Conservation (phyloP, 2,113 vertebrate genomes). For the Tauraco erythrolophus region DNA sequence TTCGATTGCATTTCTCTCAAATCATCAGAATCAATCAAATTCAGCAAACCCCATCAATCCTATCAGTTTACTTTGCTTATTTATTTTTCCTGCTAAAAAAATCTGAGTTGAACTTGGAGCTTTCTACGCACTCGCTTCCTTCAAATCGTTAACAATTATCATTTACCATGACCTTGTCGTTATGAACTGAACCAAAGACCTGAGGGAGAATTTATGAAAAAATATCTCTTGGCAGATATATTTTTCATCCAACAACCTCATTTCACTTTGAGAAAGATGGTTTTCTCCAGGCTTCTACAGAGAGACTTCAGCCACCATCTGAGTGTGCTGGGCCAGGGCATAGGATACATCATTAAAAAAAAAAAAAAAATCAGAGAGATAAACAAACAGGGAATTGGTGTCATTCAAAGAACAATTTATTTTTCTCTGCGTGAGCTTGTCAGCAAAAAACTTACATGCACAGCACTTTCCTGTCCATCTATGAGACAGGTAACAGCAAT, state of each 20-base stretch:
- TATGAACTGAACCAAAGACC: background rate
- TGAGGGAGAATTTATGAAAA: background rate
- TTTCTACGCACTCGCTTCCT: background rate
- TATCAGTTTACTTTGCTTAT: background rate
- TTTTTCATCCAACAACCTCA: background rate
- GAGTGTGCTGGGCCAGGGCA: background rate
- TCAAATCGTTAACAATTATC: background rate
- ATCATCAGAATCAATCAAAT: background rate
- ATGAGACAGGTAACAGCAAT: background rate
- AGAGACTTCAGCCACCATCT: background rate
- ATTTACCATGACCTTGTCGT: background rate
- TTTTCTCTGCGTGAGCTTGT: background rate
- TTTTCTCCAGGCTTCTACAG: background rate
- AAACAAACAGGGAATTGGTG: conserved; percentile 15
- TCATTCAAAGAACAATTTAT: background rate
- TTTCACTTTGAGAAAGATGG: background rate
- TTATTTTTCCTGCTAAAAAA: background rate
- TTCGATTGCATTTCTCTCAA: background rate
- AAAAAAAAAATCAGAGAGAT: background rate
- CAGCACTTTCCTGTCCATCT: background rate
- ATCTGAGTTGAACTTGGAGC: background rate
- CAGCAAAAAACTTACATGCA: background rate
- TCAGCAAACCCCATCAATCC: background rate
- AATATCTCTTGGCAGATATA: background rate
- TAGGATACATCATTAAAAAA: background rate